Evolutionary conservation across 2,113 vertebrate genomes (phyloP).

Genomic region (Onychostoma macrolepis): DNA sequence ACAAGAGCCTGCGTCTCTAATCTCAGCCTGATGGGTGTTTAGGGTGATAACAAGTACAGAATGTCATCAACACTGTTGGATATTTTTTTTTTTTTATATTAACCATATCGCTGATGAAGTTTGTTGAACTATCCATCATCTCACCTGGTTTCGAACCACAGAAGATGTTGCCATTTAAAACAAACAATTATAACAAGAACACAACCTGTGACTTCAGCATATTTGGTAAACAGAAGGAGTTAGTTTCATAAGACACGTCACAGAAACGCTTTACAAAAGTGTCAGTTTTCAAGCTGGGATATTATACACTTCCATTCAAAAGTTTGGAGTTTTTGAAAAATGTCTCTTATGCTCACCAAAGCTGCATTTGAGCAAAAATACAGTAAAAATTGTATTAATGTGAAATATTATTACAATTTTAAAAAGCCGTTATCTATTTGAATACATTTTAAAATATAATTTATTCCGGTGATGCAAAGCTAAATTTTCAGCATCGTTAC

Average conservation of each 20-base stretch:
- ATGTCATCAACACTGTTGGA: neutral
- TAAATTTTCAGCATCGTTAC: neutral
- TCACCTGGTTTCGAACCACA: neutral
- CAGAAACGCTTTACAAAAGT: neutral
- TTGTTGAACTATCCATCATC: neutral
- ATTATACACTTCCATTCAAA: neutral
- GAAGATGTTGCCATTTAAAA: slow-evolving; percentile 9
- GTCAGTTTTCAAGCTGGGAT: neutral
- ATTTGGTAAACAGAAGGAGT: slow-evolving; percentile 16
- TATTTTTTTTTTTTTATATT: neutral
- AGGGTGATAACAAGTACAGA: neutral
- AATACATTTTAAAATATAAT: neutral
- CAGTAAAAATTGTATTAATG: neutral
- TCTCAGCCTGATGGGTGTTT: slow-evolving; percentile 23
- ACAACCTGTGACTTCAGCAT: slow-evolving; percentile 19
- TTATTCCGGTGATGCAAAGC: neutral
- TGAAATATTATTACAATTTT: neutral
- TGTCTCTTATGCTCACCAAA: neutral
- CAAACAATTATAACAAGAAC: slow-evolving; percentile 13
- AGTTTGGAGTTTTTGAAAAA: neutral
- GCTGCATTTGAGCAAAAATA: neutral
- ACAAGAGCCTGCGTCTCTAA: neutral
- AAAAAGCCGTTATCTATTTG: neutral
- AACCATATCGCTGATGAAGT: neutral
- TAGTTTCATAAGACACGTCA: neutral